Conservation (phyloP, 2,888 invertebrate genomes). For the Eucera pruinosa region DNA sequence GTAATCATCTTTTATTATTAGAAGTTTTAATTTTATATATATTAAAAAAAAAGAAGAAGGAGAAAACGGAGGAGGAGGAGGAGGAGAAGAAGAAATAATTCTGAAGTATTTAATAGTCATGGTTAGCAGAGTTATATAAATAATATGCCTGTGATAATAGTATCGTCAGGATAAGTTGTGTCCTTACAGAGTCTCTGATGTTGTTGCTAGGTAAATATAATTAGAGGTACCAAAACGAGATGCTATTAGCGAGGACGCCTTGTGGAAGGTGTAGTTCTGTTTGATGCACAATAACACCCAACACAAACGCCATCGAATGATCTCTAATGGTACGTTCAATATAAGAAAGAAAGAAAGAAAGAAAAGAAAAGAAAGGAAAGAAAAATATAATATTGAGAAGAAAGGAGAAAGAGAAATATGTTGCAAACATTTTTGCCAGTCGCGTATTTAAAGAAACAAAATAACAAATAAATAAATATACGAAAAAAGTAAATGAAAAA, state of each 20-base stretch:
- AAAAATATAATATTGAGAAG: conserved; percentile 13
- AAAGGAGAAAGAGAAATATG: conserved; percentile 61
- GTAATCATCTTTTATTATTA: conserved; percentile 81
- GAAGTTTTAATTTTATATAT: conserved; percentile 82
- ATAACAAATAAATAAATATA: too few species aligned
- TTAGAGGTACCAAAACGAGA: conserved; percentile 65
- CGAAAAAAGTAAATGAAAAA: conserved; percentile 32
- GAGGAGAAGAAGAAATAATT: conserved; percentile 73
- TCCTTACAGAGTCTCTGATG: conserved; percentile 87
- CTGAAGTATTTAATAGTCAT: conserved; percentile 82
- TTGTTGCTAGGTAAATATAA: conserved; percentile 84
- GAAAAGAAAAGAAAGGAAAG: not conserved
- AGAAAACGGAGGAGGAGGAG: too few species aligned
- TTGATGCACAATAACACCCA: conserved; percentile 76
- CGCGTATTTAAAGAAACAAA: conserved; percentile 64
- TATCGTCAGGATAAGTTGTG: conserved; percentile 89
- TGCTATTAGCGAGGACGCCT: conserved; percentile 56
- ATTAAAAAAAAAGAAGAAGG: conserved; percentile 63
- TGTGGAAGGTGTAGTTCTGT: conserved; percentile 74
- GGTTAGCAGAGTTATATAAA: conserved; percentile 85
- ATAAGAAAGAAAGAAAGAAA: conserved; percentile 60
- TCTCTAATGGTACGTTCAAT: conserved; percentile 75
- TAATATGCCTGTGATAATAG: conserved; percentile 90
- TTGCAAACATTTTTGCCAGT: conserved; percentile 77
- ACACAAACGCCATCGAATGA: conserved; percentile 64